Evolutionary conservation across 2,797 vertebrate genomes (phyloP), one percentile per base, ranked within the genome.

Genomic region (Sparus aurata): DNA sequence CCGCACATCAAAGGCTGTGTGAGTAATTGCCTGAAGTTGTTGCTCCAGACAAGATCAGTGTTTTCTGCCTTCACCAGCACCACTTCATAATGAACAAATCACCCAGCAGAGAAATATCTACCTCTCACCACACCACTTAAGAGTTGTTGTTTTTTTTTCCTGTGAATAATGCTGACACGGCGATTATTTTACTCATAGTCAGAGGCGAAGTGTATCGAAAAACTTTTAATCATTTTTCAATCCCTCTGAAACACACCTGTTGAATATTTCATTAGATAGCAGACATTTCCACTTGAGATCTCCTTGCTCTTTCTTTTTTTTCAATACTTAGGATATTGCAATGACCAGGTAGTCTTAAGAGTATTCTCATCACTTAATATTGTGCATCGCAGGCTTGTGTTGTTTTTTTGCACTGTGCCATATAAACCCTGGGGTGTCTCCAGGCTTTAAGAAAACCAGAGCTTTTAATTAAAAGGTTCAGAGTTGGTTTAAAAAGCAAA

Each of bases 241-340:
- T 49, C 23, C 79, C 46, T 54, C 41, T 78, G 68, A 83, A 87
- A 75, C 77, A 73, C 84, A 87, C 67, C 73, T 86, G 83, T 78
- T 91, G 84, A 91, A 88, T 93, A 90, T 90, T 92, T 91, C 53
- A 92, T 87, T 73, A 89, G 72, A 61, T 77, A 88, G 87, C 75
- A 71, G 57, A 54, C 69, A 53, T 66, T 87, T 88, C 76, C 79
- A 66, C 45, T 71, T 72, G 27, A 72, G 67, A 77, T 73, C 57
- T 22, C 62, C 74, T 41, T 71, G 23, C 30, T 49, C 69, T 68
- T 83, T 67, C 47, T 73, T 69, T 85, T 38, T 27, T 69, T 86
- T 76, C 22, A 64, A 12, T 57, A 45, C 67, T 84, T 81, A 86
- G 64, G 70, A 76, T 70, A 68, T 77, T 73, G 69, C 23, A 57